Evolutionary conservation across 2,113 vertebrate genomes (phyloP), one percentile per base, ranked within the genome.

Genomic region (Anhinga anhinga): DNA sequence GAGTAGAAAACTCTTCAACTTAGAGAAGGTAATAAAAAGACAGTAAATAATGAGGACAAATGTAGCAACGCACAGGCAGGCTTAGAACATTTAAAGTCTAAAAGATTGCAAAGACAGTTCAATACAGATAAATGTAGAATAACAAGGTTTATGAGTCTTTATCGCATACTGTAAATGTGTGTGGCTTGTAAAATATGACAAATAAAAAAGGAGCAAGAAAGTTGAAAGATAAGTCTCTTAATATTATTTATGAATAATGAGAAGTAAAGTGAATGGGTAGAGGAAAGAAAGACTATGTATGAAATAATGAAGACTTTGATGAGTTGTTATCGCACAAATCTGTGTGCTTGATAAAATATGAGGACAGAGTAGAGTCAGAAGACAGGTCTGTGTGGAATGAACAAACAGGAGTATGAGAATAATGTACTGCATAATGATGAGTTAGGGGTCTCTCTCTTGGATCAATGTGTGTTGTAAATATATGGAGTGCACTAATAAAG

Each of bases 301-400:
- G 89, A 97, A 98, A 97, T 98, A 98, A 97, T 95, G 94, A 97
- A 97, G 94, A 94, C 95, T 97, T 97, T 97, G 97, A 98, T 98
- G 96, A 98, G 91, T 97, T 96, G 17, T 96, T 98, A 97, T 95
- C 90, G 10, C 94, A 95, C 88, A 93, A 95, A 97, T 98, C 93
- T 96, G 36, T 88, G 77, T 92, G 94, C 88, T 95, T 97, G 96
- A 93, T 97, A 97, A 98, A 97, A 97, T 95, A 98, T 16, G 72
- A 96, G 73, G 85, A 96, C 97, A 56, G 67, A 88, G 52, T 86
- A 42, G 88, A 95, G 72, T 84, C 96, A 86, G 97, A 97, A 97
- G 86, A 77, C 88, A 93, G 63, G 79, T 96, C 86, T 97, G 73
- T 80, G 76, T 91, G 77, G 93, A 98, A 96, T 81, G 73, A 97